Evolutionary conservation across 1,140 invertebrate genomes (phyloP).

Genomic region (Drosophila cardini): DNA sequence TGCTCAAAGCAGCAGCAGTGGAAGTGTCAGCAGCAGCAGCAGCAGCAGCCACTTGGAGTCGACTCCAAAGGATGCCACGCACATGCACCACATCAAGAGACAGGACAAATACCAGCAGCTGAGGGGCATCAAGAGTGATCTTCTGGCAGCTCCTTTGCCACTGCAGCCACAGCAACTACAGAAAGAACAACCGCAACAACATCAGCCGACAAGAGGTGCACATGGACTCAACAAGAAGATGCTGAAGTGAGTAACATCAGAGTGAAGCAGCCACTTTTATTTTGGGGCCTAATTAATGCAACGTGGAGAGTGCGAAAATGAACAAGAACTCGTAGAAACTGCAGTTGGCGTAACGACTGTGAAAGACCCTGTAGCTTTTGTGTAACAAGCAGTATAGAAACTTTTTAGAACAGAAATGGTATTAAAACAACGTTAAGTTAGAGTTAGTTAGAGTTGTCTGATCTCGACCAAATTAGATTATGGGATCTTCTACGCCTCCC

Average conservation of each 20-base stretch:
- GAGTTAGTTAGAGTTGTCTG: too few relatives aligned
- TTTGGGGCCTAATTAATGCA: constrained; percentile 77
- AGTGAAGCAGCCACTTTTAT: constrained; percentile 42
- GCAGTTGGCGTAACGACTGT: too few relatives aligned
- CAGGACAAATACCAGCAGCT: constrained; percentile 58
- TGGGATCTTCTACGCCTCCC: too few relatives aligned
- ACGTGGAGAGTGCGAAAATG: constrained; percentile 47
- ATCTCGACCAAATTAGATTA: too few relatives aligned
- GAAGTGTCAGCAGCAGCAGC: constrained; percentile 16
- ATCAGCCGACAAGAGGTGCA: constrained; percentile 61
- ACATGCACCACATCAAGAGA: constrained; percentile 67
- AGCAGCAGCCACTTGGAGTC: constrained; percentile 18
- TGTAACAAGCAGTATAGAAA: too few relatives aligned
- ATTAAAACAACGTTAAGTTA: too few relatives aligned
- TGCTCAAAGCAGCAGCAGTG: constrained; percentile 33
- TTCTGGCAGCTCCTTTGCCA: constrained; percentile 41
- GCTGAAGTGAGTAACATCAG: constrained; percentile 73
- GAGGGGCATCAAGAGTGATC: constrained; percentile 12
- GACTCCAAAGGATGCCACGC: constrained; percentile 61
- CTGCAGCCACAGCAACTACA: constrained; percentile 38
- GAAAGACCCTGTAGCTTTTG: too few relatives aligned
- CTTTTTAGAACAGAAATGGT: too few relatives aligned
- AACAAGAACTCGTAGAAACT: constrained; percentile 25
- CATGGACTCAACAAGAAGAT: constrained; percentile 80
- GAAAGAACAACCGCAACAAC: constrained; percentile 39